Evolutionary conservation across 1,140 invertebrate species (phyloP).

Genomic region (Papilio polyxenes): DNA sequence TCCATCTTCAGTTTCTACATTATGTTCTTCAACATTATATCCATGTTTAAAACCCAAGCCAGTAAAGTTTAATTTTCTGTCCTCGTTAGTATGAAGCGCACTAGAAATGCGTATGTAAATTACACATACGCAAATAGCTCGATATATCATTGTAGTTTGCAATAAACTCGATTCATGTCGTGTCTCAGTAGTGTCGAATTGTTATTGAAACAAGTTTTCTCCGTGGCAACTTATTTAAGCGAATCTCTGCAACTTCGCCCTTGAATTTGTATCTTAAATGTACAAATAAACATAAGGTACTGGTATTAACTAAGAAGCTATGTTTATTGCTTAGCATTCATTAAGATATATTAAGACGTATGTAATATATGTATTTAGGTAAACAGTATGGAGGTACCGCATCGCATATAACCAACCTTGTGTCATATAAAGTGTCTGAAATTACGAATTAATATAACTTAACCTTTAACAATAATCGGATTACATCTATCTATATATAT

Average conservation of each 20-base stretch:
- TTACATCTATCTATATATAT: no score
- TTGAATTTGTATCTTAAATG: not conserved
- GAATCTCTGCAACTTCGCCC: not conserved
- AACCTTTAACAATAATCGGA: no score
- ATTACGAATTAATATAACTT: no score
- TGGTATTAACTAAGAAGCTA: not conserved
- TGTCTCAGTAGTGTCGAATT: not conserved
- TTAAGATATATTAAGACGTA: not conserved
- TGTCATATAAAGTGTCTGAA: no score
- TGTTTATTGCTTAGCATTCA: not conserved
- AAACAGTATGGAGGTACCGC: not conserved
- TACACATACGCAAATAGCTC: not conserved
- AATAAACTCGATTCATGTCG: not conserved
- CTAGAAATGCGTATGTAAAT: not conserved
- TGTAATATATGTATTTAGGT: not conserved
- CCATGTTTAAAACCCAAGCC: slow-evolving; percentile 72
- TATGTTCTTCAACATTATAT: slow-evolving; percentile 79
- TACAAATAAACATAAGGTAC: not conserved
- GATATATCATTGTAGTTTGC: not conserved
- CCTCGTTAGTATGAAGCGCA: slow-evolving; percentile 10
- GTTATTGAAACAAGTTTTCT: not conserved
- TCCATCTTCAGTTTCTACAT: slow-evolving; percentile 82
- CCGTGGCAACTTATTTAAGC: not conserved
- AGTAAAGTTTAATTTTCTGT: slow-evolving; percentile 43
- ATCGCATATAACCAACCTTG: no score